Percentiles rank a stretch among this genome's conserved stretches.
Conservation (phyloP, 2,888 invertebrate genomes). For the Nephrotoma appendiculata region DNA sequence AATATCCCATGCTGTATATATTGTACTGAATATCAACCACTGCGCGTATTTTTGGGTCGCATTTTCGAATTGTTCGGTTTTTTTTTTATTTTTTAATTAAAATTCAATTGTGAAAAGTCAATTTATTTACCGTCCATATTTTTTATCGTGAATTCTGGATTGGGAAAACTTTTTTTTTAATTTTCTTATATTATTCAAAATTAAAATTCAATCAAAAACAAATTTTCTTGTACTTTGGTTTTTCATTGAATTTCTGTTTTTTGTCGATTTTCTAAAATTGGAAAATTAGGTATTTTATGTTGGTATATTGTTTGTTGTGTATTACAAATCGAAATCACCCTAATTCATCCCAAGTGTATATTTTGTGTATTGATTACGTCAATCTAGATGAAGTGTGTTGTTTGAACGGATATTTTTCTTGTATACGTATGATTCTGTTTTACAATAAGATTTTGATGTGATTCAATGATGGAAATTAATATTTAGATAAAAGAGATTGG, state of each 20-base stretch:
- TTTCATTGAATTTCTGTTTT: background rate
- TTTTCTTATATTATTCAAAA: background rate
- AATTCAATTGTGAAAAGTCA: background rate
- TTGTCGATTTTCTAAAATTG: background rate
- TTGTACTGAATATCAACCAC: background rate
- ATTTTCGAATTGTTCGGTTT: background rate
- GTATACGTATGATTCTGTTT: background rate
- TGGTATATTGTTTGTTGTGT: background rate
- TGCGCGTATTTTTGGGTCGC: background rate
- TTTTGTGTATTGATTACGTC: background rate
- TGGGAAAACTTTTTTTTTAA: background rate
- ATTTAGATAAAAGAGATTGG: no score
- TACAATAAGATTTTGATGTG: background rate
- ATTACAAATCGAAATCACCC: background rate
- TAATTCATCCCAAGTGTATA: background rate
- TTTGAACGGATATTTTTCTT: background rate
- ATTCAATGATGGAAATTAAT: no score
- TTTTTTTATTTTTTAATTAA: background rate
- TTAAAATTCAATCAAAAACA: background rate
- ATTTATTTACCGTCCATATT: background rate
- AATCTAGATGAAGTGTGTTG: background rate
- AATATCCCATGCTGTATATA: background rate
- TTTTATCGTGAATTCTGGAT: background rate
- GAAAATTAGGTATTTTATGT: background rate
- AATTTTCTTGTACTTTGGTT: background rate